Conservation (phyloP, 2,797 vertebrate genomes). For the Enteromius trimaculatus region DNA sequence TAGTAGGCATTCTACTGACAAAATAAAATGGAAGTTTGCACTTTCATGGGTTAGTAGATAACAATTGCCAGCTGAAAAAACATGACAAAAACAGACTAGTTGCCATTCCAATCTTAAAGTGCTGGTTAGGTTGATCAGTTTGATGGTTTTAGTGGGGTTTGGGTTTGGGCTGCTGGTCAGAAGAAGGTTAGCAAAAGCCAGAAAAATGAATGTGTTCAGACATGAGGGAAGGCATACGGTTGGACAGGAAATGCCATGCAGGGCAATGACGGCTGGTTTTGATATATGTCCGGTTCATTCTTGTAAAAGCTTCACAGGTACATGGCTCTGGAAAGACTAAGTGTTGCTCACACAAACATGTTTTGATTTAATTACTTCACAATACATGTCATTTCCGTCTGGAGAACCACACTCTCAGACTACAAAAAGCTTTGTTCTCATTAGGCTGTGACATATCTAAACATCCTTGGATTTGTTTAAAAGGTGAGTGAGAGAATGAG, state of each 20-base stretch:
- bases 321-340: conserved; percentile 53
- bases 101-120: neutral
- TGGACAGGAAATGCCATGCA: conserved; percentile 68
- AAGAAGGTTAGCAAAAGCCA: conserved; percentile 5
- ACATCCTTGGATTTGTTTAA: neutral
- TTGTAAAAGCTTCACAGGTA: conserved; percentile 75
- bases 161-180: neutral
- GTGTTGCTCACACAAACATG: conserved; percentile 46
- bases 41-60: too few species aligned
- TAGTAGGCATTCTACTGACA: too few species aligned
- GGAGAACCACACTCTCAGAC: neutral
- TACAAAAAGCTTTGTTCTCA: neutral
- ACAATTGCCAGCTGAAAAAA: neutral
- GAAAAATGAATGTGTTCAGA: neutral
- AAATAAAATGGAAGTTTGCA: neutral
- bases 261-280: conserved; percentile 73
- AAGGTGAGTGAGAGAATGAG: neutral
- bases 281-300: conserved; percentile 70
- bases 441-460: neutral
- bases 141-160: neutral
- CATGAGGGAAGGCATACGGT: conserved; percentile 25
- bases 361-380: conserved; percentile 40
- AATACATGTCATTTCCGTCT: conserved; percentile 42
- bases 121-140: neutral
- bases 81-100: neutral